Evolutionary conservation across 2,113 vertebrate species (phyloP), one percentile per base, ranked within the genome.

Genomic region (Tachuris rubrigastra): DNA sequence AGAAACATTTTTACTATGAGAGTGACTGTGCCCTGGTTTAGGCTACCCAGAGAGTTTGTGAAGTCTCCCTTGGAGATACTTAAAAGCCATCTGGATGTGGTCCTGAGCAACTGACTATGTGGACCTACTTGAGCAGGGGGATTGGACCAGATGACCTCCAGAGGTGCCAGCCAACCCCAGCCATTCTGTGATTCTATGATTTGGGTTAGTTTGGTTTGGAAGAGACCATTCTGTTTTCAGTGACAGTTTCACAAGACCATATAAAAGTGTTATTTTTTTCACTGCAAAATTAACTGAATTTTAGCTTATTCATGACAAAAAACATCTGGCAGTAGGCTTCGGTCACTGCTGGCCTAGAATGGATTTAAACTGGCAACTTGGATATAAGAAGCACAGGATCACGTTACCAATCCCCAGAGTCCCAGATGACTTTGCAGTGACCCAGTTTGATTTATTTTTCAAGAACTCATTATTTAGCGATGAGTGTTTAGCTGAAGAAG

Each of bases 361-460:
- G 68, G 23, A 50, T 80, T 92, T 94, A 50, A 93, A 27, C 41
- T 59, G 68, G 65, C 46, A 58, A 6, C 39, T 59, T 86, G 49
- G 11, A 33, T 90, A 19, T 86, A 52, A 59, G 87, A 95, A 24
- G 37, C 22, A 44, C 11, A n/a, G 21, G 77, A 67, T 93, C 42
- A 59, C 1, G 3, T 77, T 80, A 71, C 53, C 14, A 11, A 24
- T 88, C 67, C 85, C 41, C 42, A 75, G 72, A 86, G 83, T 59
- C 23, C 11, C 23, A 42, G 33, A n/a, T 90, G 79, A 83, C 72
- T 86, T 90, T 88, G 62, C 56, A 67, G 33, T 81, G 72, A 92
- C 90, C 83, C 47, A 78, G 27, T 83, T 74, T 83, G 46, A 84
- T 86, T 59, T 71, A 50, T 84, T 93, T 96, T 95, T 92, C 56